Base-by-base conservation (phyloP, 2,113 vertebrate genomes). In the Zosterops pallidus region DNA sequence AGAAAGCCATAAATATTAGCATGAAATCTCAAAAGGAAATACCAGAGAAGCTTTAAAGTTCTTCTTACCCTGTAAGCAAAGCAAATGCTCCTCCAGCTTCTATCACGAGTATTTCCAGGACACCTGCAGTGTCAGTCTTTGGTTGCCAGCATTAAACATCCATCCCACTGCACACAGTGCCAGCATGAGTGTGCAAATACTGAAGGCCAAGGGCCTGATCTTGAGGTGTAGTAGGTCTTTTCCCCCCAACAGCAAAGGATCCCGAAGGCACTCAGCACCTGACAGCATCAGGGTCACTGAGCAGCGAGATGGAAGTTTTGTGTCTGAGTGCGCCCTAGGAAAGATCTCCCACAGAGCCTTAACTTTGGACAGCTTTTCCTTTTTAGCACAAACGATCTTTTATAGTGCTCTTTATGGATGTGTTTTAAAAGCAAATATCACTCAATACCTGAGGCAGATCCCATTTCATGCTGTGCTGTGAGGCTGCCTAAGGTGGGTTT, bases 401-500 rank as follows among this genome's bases (percentile, higher is more conserved):
- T 44, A 3, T 5, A 50, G n/a, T 57, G 53, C 49, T 81, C 37
- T 83, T 89, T 42, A 79, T 24, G 57, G 60, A 85, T 14, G 17
- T 39, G 56, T 55, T 95, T 85, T 86, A 75, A 91, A 92, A 80
- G 44, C 44, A 89, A 94, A 90, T 79, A 35, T 44, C 86, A 90
- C 57, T 80, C 47, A 47, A 47, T 41, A 91, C 60, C 68, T 47
- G 37, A 93, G 59, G 80, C 57, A 91, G 47, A 68, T 68, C 46
- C 70, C 71, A 92, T 80, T 84, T 72, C 84, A 69, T 57, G 74
- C 55, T 53, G 49, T 79, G 91, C 92, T 9, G 2, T 60, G 78
- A 92, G 91, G 91, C 25, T 94, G 89, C 83, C 89, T 87, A 23
- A 33, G 86, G 86, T 87, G 67, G 41, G 31, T 57, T 91, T 83